These are phyloP conservation scores for Cephalopterus ornatus DNA, from an alignment of 2,113 vertebrate species.

Conservation along the genomic window DNA sequence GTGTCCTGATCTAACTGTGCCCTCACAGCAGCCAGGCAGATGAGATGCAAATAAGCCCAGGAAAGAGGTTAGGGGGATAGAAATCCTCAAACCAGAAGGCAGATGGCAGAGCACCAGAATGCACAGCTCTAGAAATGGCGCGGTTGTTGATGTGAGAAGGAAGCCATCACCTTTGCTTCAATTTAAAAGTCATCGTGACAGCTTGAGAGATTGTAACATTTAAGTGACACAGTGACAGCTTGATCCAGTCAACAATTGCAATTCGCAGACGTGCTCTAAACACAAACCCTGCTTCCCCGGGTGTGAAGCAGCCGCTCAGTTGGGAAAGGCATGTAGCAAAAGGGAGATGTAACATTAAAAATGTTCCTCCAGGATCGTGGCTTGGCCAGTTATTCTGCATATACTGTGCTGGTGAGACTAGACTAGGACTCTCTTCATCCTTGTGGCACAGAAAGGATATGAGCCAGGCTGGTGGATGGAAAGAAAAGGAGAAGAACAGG, in stretches of 20 bases:
- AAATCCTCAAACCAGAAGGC: not conserved
- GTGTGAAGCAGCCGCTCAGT: not conserved
- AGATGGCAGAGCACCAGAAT: not conserved
- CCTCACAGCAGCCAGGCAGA: not conserved
- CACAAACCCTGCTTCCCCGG: not conserved
- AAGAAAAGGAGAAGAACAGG: not conserved
- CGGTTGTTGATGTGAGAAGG: not conserved
- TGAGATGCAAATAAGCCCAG: not conserved
- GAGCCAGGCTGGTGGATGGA: not conserved
- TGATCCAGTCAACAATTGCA: not conserved
- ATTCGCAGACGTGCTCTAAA: not conserved
- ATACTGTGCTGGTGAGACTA: not conserved
- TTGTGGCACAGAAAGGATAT: not conserved
- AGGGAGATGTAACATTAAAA: not conserved
- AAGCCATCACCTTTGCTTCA: slow-evolving; percentile 43
- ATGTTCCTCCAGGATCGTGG: not conserved
- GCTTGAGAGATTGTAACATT: slow-evolving; percentile 48
- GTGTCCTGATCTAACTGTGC: not conserved
- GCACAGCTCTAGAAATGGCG: not conserved
- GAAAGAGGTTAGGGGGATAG: not conserved
- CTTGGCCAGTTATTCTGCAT: not conserved
- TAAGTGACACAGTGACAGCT: slow-evolving; percentile 34
- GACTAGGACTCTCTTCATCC: not conserved
- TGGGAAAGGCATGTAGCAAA: not conserved
- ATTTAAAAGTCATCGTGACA: slow-evolving; percentile 14